Evolutionary conservation across 2,888 invertebrate species (phyloP).

Genomic region (Hemistola chrysoprasaria): DNA sequence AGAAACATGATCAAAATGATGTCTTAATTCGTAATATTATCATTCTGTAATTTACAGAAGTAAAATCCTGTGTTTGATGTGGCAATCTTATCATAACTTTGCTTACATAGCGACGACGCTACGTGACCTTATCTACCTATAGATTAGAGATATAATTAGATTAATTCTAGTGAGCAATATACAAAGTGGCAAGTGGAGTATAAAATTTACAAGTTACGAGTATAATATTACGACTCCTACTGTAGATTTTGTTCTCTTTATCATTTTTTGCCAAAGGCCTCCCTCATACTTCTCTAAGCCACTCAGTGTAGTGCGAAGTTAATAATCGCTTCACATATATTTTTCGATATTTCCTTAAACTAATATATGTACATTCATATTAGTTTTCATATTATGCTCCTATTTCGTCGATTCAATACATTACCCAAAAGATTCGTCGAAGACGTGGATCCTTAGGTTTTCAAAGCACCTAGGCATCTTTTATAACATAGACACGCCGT

Average conservation of each 20-base stretch:
- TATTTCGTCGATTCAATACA: too few relatives aligned
- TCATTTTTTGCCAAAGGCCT: too few relatives aligned
- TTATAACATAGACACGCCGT: constrained; percentile 4
- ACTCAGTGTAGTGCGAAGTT: too few relatives aligned
- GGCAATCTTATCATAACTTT: constrained; percentile 30
- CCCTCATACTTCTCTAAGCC: too few relatives aligned
- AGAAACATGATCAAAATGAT: too few relatives aligned
- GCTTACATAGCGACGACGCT: constrained; percentile 9
- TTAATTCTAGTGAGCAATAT: neutral
- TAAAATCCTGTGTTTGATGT: constrained; percentile 27
- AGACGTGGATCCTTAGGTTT: neutral
- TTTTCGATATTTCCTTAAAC: too few relatives aligned
- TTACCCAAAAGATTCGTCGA: neutral
- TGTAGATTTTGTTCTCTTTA: too few relatives aligned
- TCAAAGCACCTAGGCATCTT: constrained; percentile 1
- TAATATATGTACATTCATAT: too few relatives aligned
- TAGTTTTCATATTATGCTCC: too few relatives aligned
- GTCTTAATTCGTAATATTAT: constrained; percentile 17
- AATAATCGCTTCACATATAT: too few relatives aligned
- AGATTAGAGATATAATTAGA: constrained; percentile 8
- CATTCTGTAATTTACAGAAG: constrained; percentile 36
- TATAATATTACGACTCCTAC: too few relatives aligned
- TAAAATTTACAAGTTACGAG: too few relatives aligned
- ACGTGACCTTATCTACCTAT: constrained; percentile 13
- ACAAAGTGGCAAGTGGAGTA: neutral